These are phyloP conservation scores for Actinernus sp. DNA, from an alignment of 92 coral and sea anemone species.

Conservation along the genomic window DNA sequence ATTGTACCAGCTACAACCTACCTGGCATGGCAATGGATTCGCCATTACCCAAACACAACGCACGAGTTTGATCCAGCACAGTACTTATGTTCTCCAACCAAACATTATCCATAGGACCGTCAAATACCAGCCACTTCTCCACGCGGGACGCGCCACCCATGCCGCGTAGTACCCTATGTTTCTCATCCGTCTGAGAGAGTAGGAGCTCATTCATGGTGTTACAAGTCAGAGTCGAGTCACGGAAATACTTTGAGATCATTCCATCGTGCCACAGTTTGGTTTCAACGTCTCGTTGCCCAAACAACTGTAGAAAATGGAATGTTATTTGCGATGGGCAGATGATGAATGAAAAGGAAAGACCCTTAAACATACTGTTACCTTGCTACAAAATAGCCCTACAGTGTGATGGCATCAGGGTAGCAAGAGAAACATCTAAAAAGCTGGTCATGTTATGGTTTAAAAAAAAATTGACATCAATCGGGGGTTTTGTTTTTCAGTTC, in stretches of 20 bases:
- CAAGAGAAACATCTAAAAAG: no score
- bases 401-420: no score
- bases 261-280: conserved; percentile 87
- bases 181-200: conserved; percentile 61
- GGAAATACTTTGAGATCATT: conserved; percentile 79
- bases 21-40: conserved; percentile 88
- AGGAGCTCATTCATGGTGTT: conserved; percentile 63
- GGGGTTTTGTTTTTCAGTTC: no score
- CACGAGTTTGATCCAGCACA: conserved; percentile 76
- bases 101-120: conserved; percentile 86
- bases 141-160: conserved; percentile 64
- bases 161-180: conserved; percentile 70
- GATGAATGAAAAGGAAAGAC: background rate
- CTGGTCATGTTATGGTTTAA: no score
- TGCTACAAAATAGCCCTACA: no score
- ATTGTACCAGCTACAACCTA: no score
- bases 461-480: no score
- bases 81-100: conserved; percentile 90
- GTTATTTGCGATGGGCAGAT: background rate
- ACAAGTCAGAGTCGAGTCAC: conserved; percentile 74
- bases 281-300: conserved; percentile 68
- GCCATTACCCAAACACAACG: conserved; percentile 84
- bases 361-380: no score
- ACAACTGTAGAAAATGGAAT: conserved; percentile 55
- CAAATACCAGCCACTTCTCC: conserved; percentile 93